Conservation (phyloP, 2,797 vertebrate species). For the Ceryle rudis region DNA sequence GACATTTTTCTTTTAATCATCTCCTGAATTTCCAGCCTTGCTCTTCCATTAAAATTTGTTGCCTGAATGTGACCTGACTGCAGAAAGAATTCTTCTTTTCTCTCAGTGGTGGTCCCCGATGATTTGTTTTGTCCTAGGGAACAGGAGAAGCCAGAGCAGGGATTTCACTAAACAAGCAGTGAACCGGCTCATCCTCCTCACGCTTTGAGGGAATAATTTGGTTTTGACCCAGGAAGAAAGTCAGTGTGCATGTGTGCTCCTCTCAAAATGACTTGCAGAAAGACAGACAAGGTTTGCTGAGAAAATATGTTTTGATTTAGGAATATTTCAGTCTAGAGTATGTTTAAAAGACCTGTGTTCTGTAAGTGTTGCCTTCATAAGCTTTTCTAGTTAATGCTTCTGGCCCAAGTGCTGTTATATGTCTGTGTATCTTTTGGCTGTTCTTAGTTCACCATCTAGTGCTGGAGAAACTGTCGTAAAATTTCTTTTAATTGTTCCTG, state of each 20-base stretch:
- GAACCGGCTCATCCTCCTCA: neutral
- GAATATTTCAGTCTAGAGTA: neutral
- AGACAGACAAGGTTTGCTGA: neutral
- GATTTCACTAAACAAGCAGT: neutral
- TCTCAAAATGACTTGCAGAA: neutral
- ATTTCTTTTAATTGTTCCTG: neutral
- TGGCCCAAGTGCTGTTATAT: neutral
- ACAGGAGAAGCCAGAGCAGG: neutral
- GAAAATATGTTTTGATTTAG: neutral
- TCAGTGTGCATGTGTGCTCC: neutral
- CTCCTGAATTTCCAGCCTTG: neutral
- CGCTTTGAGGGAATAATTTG: neutral
- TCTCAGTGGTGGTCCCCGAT: neutral
- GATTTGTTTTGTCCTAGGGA: conserved; percentile 15
- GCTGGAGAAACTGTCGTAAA: neutral
- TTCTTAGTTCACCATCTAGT: neutral
- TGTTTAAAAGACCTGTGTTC: neutral
- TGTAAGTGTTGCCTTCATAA: neutral
- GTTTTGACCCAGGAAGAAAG: neutral
- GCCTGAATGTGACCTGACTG: conserved; percentile 39
- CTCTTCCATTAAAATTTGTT: conserved; percentile 19
- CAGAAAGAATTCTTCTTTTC: conserved; percentile 3
- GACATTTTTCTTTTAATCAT: conserved; percentile 59
- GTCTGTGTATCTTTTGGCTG: neutral
- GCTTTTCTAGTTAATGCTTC: neutral